A percentile compares a stretch with the other conserved stretches of the same genome.
phyloP scores from a whole-genome alignment of 2,797 vertebrate species.

The Odontamblyopus rebecca region DNA sequence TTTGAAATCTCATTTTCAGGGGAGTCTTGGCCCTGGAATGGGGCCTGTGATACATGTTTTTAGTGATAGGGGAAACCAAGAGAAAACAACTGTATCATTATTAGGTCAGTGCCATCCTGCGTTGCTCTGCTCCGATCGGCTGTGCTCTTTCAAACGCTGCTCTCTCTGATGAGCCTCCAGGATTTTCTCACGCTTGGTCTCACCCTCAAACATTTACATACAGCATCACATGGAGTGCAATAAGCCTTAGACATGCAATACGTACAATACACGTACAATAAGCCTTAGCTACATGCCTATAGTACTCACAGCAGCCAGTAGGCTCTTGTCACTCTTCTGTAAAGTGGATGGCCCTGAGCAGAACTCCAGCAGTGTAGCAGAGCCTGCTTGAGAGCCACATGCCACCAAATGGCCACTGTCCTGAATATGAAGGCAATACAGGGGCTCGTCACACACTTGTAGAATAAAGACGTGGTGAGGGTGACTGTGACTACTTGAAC shows the following conservation, averaged over 20 bases:
- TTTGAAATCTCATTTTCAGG: no score
- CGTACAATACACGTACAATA: neutral
- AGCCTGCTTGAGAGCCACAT: constrained; percentile 86
- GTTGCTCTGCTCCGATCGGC: constrained; percentile 78
- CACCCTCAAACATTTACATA: constrained; percentile 91
- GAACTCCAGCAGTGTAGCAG: constrained; percentile 82
- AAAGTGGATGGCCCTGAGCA: constrained; percentile 82
- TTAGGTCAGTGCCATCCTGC: neutral
- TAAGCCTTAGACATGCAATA: no score
- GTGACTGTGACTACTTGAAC: constrained; percentile 76
- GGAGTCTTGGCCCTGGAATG: no score
- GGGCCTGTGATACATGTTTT: no score
- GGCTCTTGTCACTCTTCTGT: constrained; percentile 76
- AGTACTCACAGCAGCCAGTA: constrained; percentile 78
- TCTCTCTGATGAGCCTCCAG: constrained; percentile 87
- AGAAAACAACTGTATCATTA: no score
- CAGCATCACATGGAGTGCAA: neutral
- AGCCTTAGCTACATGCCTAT: no score
- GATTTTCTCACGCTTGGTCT: constrained; percentile 90
- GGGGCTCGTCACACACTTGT: constrained; percentile 88
- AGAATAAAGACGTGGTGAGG: neutral
- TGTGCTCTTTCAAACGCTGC: constrained; percentile 86
- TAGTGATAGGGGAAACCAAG: no score
- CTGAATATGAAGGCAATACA: constrained; percentile 86
- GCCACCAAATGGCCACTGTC: constrained; percentile 83